These are phyloP conservation scores for Lepidostoma basale DNA, from an alignment of 1,140 invertebrate genomes.

Conservation along the genomic window DNA sequence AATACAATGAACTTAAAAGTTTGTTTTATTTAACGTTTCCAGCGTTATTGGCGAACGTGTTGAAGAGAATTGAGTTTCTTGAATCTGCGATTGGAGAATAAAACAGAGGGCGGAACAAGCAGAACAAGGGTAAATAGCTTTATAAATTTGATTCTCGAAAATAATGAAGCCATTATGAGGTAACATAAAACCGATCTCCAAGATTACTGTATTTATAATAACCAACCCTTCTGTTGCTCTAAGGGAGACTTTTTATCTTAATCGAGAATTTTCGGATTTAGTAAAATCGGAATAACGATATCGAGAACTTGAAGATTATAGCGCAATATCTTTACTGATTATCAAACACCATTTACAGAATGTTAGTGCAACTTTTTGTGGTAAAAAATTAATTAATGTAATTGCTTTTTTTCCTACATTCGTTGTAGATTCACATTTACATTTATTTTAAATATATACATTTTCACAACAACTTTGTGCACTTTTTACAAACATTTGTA, in stretches of 20 bases:
- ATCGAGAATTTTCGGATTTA: no score
- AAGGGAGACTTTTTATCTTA: neutral
- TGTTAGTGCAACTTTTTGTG: no score
- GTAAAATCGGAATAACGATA: no score
- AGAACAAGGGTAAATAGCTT: conserved; percentile 22
- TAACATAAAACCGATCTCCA: conserved; percentile 18
- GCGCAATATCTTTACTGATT: no score
- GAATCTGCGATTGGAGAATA: neutral
- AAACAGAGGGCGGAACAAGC: neutral
- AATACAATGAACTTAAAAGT: conserved; percentile 8
- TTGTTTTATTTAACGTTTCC: neutral
- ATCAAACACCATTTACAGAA: no score
- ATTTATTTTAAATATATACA: no score
- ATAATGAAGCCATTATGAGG: conserved; percentile 24
- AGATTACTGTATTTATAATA: conserved; percentile 20
- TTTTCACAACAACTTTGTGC: no score
- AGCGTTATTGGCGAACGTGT: neutral
- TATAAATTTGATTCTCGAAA: conserved; percentile 18
- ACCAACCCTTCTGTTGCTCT: neutral
- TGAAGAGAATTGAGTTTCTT: neutral
- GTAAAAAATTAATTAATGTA: no score
- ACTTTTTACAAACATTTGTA: no score
- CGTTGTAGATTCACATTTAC: no score
- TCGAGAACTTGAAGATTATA: no score
- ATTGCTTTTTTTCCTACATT: no score